Percentiles rank a stretch among this genome's conserved stretches.
phyloP scores from a whole-genome alignment of 2,888 invertebrate genomes.

The Oscheius sp. region DNA sequence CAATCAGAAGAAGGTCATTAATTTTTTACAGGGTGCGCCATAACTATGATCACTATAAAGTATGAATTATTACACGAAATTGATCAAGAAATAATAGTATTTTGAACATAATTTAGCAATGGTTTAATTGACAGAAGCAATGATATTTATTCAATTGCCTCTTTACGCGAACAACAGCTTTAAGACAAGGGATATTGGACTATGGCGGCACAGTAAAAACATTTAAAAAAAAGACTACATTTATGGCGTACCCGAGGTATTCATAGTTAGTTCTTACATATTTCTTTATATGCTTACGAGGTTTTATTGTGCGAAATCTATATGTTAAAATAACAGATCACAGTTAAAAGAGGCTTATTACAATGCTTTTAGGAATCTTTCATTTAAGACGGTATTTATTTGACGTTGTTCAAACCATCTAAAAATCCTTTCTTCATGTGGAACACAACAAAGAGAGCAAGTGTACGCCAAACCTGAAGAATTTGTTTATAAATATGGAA shows the following conservation, averaged over 20 bases:
- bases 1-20: slow-evolving; percentile 48
- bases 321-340: slow-evolving; percentile 4
- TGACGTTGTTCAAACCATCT: slow-evolving; percentile 56
- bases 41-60: neutral
- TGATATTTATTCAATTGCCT: too few species aligned
- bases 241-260: neutral
- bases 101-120: too few species aligned
- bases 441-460: slow-evolving; percentile 61
- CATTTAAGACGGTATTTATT: neutral
- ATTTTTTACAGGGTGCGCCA: neutral
- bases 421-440: slow-evolving; percentile 64
- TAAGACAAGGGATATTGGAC: too few species aligned
- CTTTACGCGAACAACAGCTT: too few species aligned
- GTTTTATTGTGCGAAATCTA: too few species aligned
- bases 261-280: neutral
- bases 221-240: too few species aligned
- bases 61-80: too few species aligned
- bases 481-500: neutral
- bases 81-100: too few species aligned
- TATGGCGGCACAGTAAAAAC: too few species aligned
- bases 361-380: neutral
- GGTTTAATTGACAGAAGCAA: too few species aligned
- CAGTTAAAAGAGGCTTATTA: slow-evolving; percentile 2
- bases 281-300: neutral
- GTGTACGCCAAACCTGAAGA: slow-evolving; percentile 58